Conservation (phyloP, 2,113 vertebrate genomes). For the Chloebia gouldiae region DNA sequence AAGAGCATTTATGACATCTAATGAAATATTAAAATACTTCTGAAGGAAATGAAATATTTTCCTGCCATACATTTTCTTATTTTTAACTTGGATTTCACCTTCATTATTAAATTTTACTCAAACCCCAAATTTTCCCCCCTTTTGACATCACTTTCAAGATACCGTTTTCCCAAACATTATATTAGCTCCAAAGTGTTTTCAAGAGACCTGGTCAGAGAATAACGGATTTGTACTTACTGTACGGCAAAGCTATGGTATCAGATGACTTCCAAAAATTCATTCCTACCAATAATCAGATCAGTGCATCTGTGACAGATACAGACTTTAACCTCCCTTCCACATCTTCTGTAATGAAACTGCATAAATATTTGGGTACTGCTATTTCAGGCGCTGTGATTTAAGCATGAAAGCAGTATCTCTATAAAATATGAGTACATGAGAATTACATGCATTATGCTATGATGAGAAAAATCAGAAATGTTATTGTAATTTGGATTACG, state of each 20-base stretch:
- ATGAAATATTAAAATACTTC: neutral
- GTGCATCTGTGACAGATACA: neutral
- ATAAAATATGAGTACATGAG: neutral
- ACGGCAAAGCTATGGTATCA: neutral
- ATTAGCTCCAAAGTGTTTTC: neutral
- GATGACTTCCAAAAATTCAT: neutral
- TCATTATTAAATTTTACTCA: neutral
- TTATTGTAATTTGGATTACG: neutral
- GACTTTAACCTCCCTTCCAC: neutral
- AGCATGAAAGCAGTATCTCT: neutral
- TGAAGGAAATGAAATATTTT: neutral
- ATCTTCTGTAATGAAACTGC: neutral
- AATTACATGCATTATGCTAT: neutral
- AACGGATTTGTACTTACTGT: neutral
- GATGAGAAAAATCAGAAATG: neutral
- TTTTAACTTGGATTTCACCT: neutral
- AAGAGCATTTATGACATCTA: neutral
- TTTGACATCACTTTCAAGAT: neutral
- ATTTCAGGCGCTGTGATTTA: neutral
- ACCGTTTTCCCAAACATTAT: neutral
- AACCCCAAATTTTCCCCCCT: neutral
- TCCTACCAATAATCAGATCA: neutral
- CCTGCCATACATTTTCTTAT: neutral
- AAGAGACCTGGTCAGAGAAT: neutral
- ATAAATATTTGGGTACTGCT: neutral